phyloP scores from a whole-genome alignment of 2,113 vertebrate species.

The Clarias gariepinus region DNA sequence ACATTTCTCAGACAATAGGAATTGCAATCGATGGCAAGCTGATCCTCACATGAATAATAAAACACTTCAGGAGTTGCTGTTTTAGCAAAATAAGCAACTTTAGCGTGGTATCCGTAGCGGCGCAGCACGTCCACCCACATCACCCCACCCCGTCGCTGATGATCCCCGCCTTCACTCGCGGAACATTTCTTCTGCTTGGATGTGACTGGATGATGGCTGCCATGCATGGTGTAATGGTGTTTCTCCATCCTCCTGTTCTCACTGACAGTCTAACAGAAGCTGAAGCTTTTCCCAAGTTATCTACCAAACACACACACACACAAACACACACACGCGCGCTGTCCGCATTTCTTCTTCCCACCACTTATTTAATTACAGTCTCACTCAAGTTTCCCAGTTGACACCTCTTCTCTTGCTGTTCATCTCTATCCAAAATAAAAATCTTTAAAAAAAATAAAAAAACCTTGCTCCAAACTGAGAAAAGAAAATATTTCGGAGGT shows the following conservation, averaged over 20 bases:
- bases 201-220: not conserved
- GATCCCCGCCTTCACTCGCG: not conserved
- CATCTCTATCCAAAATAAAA: not conserved
- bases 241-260: constrained; percentile 13
- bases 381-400: not conserved
- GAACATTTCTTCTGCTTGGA: not conserved
- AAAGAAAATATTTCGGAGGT: not conserved
- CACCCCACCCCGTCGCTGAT: not conserved
- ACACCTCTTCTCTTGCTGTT: not conserved
- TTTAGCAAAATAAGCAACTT: not conserved
- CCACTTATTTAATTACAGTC: constrained; percentile 3
- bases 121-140: not conserved
- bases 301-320: constrained; percentile 15
- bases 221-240: not conserved
- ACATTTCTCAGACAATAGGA: not conserved
- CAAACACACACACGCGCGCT: constrained; percentile 5
- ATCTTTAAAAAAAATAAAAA: not conserved
- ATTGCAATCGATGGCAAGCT: not conserved
- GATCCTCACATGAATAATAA: not conserved
- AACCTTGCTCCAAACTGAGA: not conserved
- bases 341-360: not conserved
- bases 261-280: constrained; percentile 35
- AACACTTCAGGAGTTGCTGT: not conserved
- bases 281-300: constrained; percentile 9
- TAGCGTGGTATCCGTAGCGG: not conserved